These are phyloP conservation scores for Imbricaverruca yamaguchii DNA, from an alignment of 2,888 invertebrate species.

Conservation along the genomic window DNA sequence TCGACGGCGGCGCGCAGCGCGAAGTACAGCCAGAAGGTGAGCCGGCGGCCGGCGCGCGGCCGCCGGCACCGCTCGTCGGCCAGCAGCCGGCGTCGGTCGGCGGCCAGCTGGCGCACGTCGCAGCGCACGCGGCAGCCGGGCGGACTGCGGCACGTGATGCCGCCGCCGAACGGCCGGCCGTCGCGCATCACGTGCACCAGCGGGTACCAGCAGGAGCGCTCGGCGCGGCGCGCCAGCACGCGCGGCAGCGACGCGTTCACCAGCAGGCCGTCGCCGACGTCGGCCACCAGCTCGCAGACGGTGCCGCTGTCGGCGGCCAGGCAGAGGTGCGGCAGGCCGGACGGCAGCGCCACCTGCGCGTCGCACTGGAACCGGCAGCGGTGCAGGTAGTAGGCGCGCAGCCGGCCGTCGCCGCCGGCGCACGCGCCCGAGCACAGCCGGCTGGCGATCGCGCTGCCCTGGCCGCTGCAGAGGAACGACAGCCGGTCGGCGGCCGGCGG, in stretches of 20 bases:
- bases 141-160: constrained; percentile 24
- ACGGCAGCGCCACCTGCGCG: background rate
- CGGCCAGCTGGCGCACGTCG: constrained; percentile 25
- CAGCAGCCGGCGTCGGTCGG: constrained; percentile 25
- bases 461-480: background rate
- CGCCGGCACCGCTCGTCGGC: constrained; percentile 22
- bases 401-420: background rate
- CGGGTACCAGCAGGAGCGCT: constrained; percentile 26
- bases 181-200: background rate
- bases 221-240: background rate
- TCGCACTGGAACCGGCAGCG: background rate
- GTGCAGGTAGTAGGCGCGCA: background rate
- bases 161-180: constrained; percentile 6
- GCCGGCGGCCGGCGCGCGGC: constrained; percentile 32
- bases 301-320: background rate
- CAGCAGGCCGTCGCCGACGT: constrained; percentile 20
- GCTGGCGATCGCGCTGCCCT: background rate
- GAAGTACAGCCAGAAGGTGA: constrained; percentile 37
- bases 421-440: background rate
- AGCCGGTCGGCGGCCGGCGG: background rate
- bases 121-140: constrained; percentile 28
- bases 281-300: constrained; percentile 2
- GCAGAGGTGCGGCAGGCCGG: constrained; percentile 20
- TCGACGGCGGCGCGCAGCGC: constrained; percentile 35
- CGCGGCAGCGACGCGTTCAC: constrained; percentile 12